Conservation (phyloP, 1,140 invertebrate species). For the Neodiprion lecontei region DNA sequence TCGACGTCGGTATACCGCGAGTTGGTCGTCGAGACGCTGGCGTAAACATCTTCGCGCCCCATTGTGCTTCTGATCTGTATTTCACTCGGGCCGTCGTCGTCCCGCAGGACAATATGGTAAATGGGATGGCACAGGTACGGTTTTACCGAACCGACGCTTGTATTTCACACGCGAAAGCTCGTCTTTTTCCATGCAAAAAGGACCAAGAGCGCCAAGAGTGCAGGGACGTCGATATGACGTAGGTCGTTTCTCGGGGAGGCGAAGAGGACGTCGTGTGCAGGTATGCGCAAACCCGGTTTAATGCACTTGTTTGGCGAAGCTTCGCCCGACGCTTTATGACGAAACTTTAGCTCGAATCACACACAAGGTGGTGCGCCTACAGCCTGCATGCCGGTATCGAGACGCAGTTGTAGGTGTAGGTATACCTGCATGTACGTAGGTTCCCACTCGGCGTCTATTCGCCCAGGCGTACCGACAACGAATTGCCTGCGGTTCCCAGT, state of each 20-base stretch:
- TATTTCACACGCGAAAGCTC: not conserved
- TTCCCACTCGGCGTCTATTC: not conserved
- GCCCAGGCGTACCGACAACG: not conserved
- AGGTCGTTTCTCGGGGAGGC: not conserved
- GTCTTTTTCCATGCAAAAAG: not conserved
- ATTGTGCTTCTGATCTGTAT: constrained; percentile 3
- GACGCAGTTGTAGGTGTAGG: not conserved
- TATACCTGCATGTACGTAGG: not conserved
- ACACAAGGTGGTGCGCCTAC: too few relatives aligned
- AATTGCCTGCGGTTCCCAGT: not conserved
- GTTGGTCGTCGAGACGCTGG: not conserved
- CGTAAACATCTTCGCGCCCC: not conserved
- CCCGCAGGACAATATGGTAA: not conserved
- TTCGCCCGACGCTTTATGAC: not conserved
- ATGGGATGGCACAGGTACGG: not conserved
- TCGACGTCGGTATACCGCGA: too few relatives aligned
- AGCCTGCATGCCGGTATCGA: too few relatives aligned
- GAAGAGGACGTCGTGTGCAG: not conserved
- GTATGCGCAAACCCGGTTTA: not conserved
- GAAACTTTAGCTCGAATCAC: not conserved
- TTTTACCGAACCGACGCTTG: not conserved
- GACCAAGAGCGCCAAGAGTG: not conserved
- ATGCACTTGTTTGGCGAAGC: not conserved
- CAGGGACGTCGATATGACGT: not conserved
- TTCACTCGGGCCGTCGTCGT: not conserved